Conservation (phyloP, 2,888 invertebrate species). For the Macaria notata region DNA sequence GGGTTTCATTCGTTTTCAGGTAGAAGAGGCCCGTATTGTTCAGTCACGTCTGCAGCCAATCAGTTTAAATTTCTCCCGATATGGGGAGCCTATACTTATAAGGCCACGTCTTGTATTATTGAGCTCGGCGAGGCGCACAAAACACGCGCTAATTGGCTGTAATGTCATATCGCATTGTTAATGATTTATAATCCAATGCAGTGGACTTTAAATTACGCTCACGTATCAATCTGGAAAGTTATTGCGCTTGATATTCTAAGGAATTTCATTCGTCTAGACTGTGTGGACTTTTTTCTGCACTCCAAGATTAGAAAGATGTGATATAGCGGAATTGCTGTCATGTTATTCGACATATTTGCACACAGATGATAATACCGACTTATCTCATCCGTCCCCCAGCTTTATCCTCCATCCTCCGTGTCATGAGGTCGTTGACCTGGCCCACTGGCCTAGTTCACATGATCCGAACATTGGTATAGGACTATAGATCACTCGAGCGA, state of each 20-base stretch:
- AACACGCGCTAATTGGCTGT: conserved; percentile 70
- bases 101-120: conserved; percentile 53
- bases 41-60: conserved; percentile 65
- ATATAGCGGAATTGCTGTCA: conserved; percentile 5
- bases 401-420: conserved; percentile 29
- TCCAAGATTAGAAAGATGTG: not conserved
- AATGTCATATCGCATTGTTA: conserved; percentile 59
- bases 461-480: conserved; percentile 62
- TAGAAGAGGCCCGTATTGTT: conserved; percentile 62
- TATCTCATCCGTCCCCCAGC: conserved; percentile 25
- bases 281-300: not conserved
- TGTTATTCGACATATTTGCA: conserved; percentile 23
- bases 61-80: conserved; percentile 73
- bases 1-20: conserved; percentile 48
- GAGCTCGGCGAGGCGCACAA: conserved; percentile 48
- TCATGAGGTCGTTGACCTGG: conserved; percentile 55
- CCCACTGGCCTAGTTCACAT: conserved; percentile 73
- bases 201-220: conserved; percentile 22
- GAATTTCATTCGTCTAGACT: not conserved
- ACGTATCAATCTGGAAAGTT: conserved; percentile 21
- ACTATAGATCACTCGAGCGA: conserved; percentile 61
- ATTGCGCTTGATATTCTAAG: conserved; percentile 8
- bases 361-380: conserved; percentile 21
- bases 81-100: conserved; percentile 62
- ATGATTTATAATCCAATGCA: conserved; percentile 50